Base-by-base conservation (phyloP, 2,797 vertebrate genomes). In the Podarcis lilfordi region DNA sequence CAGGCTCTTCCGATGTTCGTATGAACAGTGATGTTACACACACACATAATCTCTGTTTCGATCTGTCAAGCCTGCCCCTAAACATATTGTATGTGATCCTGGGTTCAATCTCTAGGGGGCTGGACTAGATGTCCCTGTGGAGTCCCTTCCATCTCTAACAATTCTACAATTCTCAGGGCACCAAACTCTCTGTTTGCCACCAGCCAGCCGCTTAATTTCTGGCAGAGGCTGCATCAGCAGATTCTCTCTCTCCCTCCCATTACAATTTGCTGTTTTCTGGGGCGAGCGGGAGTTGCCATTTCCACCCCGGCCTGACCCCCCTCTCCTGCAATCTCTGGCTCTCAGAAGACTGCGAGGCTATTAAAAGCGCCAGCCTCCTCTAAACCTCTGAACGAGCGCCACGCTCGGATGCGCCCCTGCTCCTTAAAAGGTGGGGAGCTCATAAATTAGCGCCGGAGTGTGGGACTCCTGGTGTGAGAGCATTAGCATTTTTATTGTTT, bases 401-500 rank as follows among this genome's bases (percentile, higher is more conserved):
- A 95, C 64, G 95, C 94, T 94, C 80, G 10, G 74, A 37, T 78
- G 93, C 89, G 61, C 90, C 3, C 32, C 80, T 50, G 1, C 79
- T 76, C 88, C 88, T 69, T 29, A 86, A 85, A 64, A 93, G 91
- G 90, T 88, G 74, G 92, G 91, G 89, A 85, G 91, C 90, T 87
- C 93, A 93, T 94, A 94, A 94, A 95, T 95, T 94, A 94, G 92
- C 88, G 72, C 89, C 88, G 90, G 91, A 74, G 82, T 3, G 91
- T 84, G 86, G 87, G 86, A 82, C 37, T 35, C 92, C 1, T 37
- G 89, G 85, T 78, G 88, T 66, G 25, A 84, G 89, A 86, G 75
- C 89, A 95, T 96, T 95, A 96, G 95, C 95, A 95, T 95, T 96
- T 96, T 96, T 94, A 96, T 96, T 95, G 94, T 96, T 93, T 95